phyloP scores from a whole-genome alignment of 1,140 invertebrate genomes.

The Macrocentrus cingulum region DNA sequence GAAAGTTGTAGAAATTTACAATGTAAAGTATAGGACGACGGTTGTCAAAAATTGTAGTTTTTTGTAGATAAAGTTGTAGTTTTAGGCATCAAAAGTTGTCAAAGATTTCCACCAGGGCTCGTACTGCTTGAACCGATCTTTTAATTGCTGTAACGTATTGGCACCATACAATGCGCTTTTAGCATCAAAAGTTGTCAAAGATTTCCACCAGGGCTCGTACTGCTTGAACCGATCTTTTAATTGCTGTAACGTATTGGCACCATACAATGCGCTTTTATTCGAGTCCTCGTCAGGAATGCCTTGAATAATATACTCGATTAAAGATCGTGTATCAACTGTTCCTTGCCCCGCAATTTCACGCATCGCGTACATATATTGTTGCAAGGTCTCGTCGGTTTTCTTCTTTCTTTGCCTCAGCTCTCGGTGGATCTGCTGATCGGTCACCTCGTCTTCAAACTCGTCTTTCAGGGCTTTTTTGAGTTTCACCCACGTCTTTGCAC shows the following conservation, averaged over 20 bases:
- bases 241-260: slow-evolving; percentile 21
- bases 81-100: too few relatives aligned
- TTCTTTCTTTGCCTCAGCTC: slow-evolving; percentile 27
- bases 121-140: too few relatives aligned
- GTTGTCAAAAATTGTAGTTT: too few relatives aligned
- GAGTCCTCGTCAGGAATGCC: slow-evolving; percentile 30
- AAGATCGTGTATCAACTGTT: slow-evolving; percentile 27
- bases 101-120: too few relatives aligned
- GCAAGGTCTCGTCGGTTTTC: slow-evolving; percentile 27
- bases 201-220: not conserved
- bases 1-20: too few relatives aligned
- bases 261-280: slow-evolving; percentile 31
- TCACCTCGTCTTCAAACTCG: slow-evolving; percentile 29
- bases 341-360: slow-evolving; percentile 22
- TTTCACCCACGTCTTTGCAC: slow-evolving; percentile 21
- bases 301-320: slow-evolving; percentile 41
- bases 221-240: slow-evolving; percentile 21
- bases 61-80: too few relatives aligned
- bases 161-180: too few relatives aligned
- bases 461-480: slow-evolving; percentile 11
- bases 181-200: too few relatives aligned
- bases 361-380: slow-evolving; percentile 35
- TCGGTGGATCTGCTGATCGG: slow-evolving; percentile 27
- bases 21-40: too few relatives aligned
- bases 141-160: too few relatives aligned